phyloP scores from a whole-genome alignment of 2,888 invertebrate genomes.

The Hofmannophila pseudospretella region DNA sequence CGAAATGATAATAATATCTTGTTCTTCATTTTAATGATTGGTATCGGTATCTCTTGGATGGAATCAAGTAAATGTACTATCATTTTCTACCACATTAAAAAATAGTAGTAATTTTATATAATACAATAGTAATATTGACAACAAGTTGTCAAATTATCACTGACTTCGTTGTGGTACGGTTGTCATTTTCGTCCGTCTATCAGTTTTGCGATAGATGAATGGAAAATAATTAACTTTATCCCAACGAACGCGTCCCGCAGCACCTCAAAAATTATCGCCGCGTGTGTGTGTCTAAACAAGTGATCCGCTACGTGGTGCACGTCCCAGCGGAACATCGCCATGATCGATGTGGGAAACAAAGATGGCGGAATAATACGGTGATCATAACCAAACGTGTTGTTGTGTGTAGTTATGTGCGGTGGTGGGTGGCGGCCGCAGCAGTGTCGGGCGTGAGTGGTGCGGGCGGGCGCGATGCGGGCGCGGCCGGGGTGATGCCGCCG shows the following conservation, averaged over 20 bases:
- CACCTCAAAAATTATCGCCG: constrained; percentile 37
- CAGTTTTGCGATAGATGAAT: constrained; percentile 68
- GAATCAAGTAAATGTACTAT: no score
- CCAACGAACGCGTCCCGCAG: constrained; percentile 44
- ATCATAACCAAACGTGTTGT: constrained; percentile 67
- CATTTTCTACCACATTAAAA: neutral
- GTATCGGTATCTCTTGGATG: no score
- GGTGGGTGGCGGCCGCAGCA: constrained; percentile 61
- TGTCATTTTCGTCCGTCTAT: constrained; percentile 72
- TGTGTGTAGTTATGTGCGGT: constrained; percentile 67
- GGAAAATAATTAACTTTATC: constrained; percentile 66
- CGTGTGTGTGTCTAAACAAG: constrained; percentile 36
- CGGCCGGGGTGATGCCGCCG: constrained; percentile 77
- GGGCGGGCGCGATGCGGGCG: constrained; percentile 62
- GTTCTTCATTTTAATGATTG: no score
- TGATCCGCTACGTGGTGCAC: constrained; percentile 33
- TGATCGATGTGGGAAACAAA: constrained; percentile 78
- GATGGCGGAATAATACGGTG: constrained; percentile 78
- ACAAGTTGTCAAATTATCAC: constrained; percentile 67
- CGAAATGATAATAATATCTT: no score
- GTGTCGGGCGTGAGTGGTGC: constrained; percentile 71
- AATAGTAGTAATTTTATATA: neutral
- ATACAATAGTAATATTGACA: constrained; percentile 27
- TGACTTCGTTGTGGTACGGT: constrained; percentile 72
- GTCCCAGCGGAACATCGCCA: constrained; percentile 56